Evolutionary conservation across 2,888 invertebrate species (phyloP).

Genomic region (Tachina grossa): DNA sequence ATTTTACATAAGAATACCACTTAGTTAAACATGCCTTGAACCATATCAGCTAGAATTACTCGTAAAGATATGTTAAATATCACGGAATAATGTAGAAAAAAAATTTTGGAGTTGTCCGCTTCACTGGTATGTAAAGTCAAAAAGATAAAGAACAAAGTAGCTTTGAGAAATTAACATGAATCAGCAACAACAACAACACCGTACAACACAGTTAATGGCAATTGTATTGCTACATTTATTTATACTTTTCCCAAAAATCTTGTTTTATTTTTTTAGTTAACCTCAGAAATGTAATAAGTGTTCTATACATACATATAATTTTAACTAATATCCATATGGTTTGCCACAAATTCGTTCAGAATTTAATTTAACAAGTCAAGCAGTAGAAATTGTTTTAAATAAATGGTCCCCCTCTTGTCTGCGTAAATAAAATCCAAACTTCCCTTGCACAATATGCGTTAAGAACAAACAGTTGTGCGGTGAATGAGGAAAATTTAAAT

Average conservation of each 20-base stretch:
- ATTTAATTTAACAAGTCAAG: slow-evolving; percentile 38
- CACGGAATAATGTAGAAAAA: no score
- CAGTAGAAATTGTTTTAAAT: background rate
- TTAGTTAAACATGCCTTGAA: no score
- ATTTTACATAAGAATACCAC: no score
- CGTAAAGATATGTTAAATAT: no score
- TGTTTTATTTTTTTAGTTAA: background rate
- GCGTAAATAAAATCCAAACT: background rate
- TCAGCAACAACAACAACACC: no score
- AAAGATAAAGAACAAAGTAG: no score
- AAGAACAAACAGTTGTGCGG: background rate
- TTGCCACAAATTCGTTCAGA: slow-evolving; percentile 33
- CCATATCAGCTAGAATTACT: no score
- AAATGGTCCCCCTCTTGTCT: background rate
- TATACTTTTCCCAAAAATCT: background rate
- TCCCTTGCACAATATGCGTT: background rate
- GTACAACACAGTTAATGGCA: background rate
- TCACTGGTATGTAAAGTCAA: no score
- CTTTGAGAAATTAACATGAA: no score
- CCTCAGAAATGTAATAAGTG: background rate
- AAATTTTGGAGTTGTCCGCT: no score
- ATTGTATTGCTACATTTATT: background rate
- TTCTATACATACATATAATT: background rate
- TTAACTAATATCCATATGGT: slow-evolving; percentile 11
- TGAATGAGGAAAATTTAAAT: slow-evolving; percentile 35